Evolutionary conservation across 92 coral and sea anemone genomes (phyloP), one percentile per base, ranked within the genome.

Genomic region (Epizoanthus fatuus): DNA sequence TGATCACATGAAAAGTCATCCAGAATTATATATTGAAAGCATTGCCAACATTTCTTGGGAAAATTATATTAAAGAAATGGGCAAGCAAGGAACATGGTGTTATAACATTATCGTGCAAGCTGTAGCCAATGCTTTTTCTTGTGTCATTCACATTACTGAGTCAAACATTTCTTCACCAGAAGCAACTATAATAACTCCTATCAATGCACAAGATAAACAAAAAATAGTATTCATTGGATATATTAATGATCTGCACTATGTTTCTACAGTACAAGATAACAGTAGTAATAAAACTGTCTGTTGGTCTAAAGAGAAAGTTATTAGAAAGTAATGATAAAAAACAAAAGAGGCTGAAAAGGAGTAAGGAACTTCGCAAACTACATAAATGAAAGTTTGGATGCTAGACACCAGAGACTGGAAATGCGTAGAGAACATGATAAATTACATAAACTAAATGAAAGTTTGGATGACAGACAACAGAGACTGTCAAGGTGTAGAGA

Each of bases 41-140:
- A 64, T 76, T 76, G 82, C 82, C 20, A 32, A 76, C 51, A 29
- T 16, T 52, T 54, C 82, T 5, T 79, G 84, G 84, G 56, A 62
- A 40, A 59, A 40, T 79, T 79, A 79, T 62, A 79, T 60, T 12
- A 0, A 79, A 7, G 70, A 79, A 19, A 79, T 79, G 84, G 58
- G 53, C 52, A 52, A 79, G 54, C 84, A 69, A 14, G 79, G 79
- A 39, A 73, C 79, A 73, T 73, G 79, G 79, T 73, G 79, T 39
- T 63, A 73, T 16, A 29, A 29, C 2, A 1, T 1, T 29, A 29
- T 29, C 2, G 1, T 29, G 2, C 35, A 29, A 2, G 35, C n/a
- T 22, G 79, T 73, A 40, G 79, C 79, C 1, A 73, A 73, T 73
- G 59, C 79, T 2, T 42, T 45, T 44, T 40, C 5, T 7, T 44